A percentile compares a stretch with the other conserved stretches of the same genome.
Conservation (phyloP, 2,797 vertebrate species). For the Scyliorhinus canicula region DNA sequence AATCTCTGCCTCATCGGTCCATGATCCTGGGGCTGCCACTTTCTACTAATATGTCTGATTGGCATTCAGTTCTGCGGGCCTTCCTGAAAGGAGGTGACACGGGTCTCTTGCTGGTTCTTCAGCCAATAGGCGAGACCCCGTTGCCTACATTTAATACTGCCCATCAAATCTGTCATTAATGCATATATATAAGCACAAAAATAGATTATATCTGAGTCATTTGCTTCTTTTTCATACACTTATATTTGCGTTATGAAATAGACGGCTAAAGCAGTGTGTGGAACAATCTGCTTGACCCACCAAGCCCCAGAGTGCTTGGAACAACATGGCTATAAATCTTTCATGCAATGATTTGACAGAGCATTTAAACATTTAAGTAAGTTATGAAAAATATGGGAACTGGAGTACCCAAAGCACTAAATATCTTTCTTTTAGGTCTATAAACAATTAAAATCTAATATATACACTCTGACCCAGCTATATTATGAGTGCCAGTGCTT, state of each 20-base stretch:
- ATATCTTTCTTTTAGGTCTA: conserved; percentile 45
- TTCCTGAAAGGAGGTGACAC: not conserved
- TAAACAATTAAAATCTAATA: conserved; percentile 34
- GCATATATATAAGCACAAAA: conserved; percentile 45
- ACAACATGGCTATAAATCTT: conserved; percentile 48
- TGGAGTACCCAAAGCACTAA: conserved; percentile 47
- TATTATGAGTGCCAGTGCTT: not conserved
- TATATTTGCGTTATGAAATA: conserved; percentile 49
- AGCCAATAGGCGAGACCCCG: not conserved
- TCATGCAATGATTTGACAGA: conserved; percentile 44
- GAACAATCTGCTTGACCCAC: conserved; percentile 47
- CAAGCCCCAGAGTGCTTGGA: conserved; percentile 42
- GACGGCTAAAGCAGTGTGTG: conserved; percentile 47
- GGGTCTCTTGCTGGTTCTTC: too few relatives aligned
- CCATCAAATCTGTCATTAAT: conserved; percentile 44
- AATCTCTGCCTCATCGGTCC: too few relatives aligned
- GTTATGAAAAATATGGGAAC: conserved; percentile 44
- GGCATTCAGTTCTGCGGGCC: not conserved
- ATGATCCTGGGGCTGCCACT: not conserved
- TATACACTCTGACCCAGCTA: not conserved
- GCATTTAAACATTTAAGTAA: conserved; percentile 50
- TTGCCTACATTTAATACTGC: not conserved
- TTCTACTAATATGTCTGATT: not conserved
- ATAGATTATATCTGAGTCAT: conserved; percentile 47
- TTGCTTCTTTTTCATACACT: conserved; percentile 48